Percentiles rank a stretch among this genome's conserved stretches.
Evolutionary conservation across 1,140 invertebrate species (phyloP).

Genomic region (Caenorhabditis elegans): DNA sequence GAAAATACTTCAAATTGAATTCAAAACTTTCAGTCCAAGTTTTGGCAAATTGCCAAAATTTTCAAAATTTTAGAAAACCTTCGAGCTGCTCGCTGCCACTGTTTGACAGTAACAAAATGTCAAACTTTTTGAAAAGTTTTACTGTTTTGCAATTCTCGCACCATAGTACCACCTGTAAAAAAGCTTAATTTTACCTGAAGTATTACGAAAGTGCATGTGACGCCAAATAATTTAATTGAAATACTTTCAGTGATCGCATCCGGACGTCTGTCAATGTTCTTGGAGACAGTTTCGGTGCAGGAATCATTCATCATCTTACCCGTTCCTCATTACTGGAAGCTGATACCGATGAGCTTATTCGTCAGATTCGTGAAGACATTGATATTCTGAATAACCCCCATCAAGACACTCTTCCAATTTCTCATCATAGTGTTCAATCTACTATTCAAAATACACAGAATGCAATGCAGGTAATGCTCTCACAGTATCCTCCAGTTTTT

Average conservation of each 20-base stretch:
- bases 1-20: no score
- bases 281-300: constrained; percentile 88
- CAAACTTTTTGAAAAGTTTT: no score
- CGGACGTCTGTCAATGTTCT: constrained; percentile 93
- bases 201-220: no score
- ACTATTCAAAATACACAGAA: constrained; percentile 12
- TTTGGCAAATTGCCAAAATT: no score
- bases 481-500: no score
- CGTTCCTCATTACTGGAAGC: constrained; percentile 75
- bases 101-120: no score
- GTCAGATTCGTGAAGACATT: constrained; percentile 48
- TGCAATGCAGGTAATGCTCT: background rate
- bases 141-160: no score
- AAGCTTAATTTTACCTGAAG: no score
- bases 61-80: background rate
- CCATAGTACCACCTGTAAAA: no score
- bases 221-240: background rate
- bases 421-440: constrained; percentile 20
- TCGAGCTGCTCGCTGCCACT: no score
- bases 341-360: constrained; percentile 46
- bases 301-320: constrained; percentile 85
- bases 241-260: constrained; percentile 81
- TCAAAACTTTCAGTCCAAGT: no score
- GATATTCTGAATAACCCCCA: constrained; percentile 15
- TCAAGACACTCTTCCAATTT: constrained; percentile 7